Base-by-base conservation (phyloP, 2,888 invertebrate genomes). In the Tachystola acroxantha region DNA sequence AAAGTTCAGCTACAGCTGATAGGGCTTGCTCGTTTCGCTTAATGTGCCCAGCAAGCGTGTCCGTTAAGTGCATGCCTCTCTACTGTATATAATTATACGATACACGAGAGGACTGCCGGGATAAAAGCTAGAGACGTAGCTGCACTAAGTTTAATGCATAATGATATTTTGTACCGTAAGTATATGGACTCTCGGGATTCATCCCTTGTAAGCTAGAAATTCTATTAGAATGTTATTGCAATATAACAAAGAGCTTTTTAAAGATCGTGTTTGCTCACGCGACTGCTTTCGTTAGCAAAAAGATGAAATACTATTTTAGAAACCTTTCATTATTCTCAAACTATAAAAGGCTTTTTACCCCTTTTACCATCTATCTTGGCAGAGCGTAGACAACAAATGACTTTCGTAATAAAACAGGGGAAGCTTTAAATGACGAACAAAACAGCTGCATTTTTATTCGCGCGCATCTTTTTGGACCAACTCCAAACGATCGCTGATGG, bases 1-100 rank as follows among this genome's bases (percentile, higher is more conserved):
- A 70, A 75, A 76, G 62, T 77, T 73, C 65, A 57, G 46, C 61
- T 54, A 43, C 60, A 57, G 53, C 68, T 65, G 69, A 73, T 74
- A 70, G 67, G 62, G 60, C 66, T 65, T 58, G 62, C 61, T 66
- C 70, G 61, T 68, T 75, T 65, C 67, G 62, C 57, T 65, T 64
- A 71, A 73, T 67, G 71, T 57, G 58, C 56, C 53, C 54, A 51
- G 59, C 53, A 56, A 34, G 20, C 34, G 34, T 28, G 34, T 28
- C 34, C 19, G 19, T 9, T 22, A 32, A 35, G 30, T 35, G 24
- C 35, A 24, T 14, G 20, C 34, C n/a, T 24, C 27, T 11, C 10
- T 27, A 27, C 6, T 27, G 27, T 24, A 3, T 7, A 24, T 24
- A 24, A 24, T 24, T n/a, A 16, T 16, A 24, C 24, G 9, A n/a